Conservation (phyloP, 2,888 invertebrate genomes). For the Acheta domesticus region DNA sequence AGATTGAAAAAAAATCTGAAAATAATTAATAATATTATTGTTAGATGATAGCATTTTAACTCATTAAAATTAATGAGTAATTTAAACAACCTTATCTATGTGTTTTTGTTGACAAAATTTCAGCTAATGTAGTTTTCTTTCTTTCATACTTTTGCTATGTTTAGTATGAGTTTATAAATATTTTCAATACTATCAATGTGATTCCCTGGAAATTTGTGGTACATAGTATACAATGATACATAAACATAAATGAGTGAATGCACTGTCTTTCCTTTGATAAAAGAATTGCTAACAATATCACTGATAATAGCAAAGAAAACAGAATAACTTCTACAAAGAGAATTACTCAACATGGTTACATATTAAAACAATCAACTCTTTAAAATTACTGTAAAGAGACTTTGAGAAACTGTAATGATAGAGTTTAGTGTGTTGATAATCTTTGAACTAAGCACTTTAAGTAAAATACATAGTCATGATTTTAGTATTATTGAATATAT, state of each 20-base stretch:
- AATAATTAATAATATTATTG: not conserved
- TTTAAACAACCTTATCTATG: not conserved
- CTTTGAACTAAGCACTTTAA: slow-evolving; percentile 3
- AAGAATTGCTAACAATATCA: not conserved
- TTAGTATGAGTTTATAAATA: not conserved
- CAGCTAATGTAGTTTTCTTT: not conserved
- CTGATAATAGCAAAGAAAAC: not conserved
- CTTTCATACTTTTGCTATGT: not conserved
- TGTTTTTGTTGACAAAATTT: not conserved
- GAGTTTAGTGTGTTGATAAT: slow-evolving; percentile 4
- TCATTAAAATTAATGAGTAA: not conserved
- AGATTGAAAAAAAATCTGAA: too few relatives aligned
- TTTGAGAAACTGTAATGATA: slow-evolving; percentile 5
- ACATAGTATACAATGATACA: not conserved
- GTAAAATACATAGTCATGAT: not conserved
- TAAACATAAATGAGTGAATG: not conserved
- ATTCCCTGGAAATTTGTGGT: not conserved
- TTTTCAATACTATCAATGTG: not conserved
- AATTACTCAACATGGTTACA: slow-evolving; percentile 4
- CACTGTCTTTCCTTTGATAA: slow-evolving; percentile 9
- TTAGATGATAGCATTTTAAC: not conserved
- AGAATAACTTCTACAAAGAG: not conserved
- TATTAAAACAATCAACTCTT: slow-evolving; percentile 12
- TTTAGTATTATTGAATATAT: slow-evolving; percentile 18
- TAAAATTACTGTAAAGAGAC: slow-evolving; percentile 18